Evolutionary conservation across 2,797 vertebrate genomes (phyloP), one percentile per base, ranked within the genome.

Genomic region (Gallinago stenura): DNA sequence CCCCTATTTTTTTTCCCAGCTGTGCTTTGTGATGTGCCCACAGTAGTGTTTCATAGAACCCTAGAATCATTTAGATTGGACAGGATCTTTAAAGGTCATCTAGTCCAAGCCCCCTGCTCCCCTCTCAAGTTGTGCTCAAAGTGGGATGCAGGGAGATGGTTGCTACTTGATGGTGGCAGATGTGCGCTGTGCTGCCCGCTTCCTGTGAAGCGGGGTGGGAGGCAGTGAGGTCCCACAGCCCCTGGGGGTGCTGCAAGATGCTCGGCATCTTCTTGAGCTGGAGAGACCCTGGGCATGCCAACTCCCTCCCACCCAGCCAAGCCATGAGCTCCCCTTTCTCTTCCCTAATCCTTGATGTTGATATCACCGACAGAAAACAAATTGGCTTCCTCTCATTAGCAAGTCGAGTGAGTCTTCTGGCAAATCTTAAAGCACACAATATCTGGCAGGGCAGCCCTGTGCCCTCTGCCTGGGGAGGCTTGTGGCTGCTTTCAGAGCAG

Each of bases 301-400:
- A 3, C 31, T 78, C 41, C 62, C 25, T 70, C 58, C 69, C 0
- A 0, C 24, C 31, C 1, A 0, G 12, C 60, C 1, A 7, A 35
- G 61, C 79, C 1, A 0, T 3, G 56, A n/a, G 70, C 21, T 72
- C 64, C 50, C 53, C 26, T 21, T 87, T 81, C 33, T 33, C 71
- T 75, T 70, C 20, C 61, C 20, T 80, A 33, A 81, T 80, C 60
- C 68, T 53, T 3, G 45, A n/a, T 69, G 90, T 30, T 71, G 72
- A 7, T 90, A 46, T 54, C 30, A 0, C 66, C 65, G 65, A 50
- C 43, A 45, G 86, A 61, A 88, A 83, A 81, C 91, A 93, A 91
- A 88, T 60, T 56, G 51, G 31, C 64, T 95, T 87, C 80, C 58
- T 69, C 79, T 91, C 76, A 18, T 82, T 70, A 62, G 56, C 80